Evolutionary conservation across 2,113 vertebrate species (phyloP).

Genomic region (Isichthys henryi): DNA sequence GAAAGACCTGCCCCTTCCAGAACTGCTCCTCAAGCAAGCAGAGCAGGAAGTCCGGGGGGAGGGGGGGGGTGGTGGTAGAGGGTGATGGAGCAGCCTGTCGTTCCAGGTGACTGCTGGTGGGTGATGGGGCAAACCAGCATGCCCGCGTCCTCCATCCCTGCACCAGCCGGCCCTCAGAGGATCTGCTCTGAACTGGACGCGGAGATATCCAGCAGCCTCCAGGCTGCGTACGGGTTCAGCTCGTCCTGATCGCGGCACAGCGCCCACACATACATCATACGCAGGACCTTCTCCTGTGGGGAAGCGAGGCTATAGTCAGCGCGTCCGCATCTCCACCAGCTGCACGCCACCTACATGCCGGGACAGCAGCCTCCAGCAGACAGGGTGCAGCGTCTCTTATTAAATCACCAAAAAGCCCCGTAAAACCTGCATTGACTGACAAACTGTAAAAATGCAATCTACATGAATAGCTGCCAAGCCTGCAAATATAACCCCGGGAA

Average conservation of each 20-base stretch:
- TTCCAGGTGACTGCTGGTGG: no score
- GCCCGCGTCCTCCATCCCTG: neutral
- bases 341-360: neutral
- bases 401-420: neutral
- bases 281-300: slow-evolving; percentile 81
- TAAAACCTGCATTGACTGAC: neutral
- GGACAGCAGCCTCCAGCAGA: neutral
- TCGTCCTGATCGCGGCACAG: slow-evolving; percentile 92
- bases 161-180: slow-evolving; percentile 59
- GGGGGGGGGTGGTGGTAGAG: neutral
- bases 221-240: slow-evolving; percentile 81
- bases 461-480: neutral
- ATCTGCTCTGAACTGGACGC: slow-evolving; percentile 89
- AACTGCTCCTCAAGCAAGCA: neutral
- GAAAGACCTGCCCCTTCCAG: neutral
- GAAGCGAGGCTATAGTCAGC: neutral
- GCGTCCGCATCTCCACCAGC: neutral
- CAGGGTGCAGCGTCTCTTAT: neutral
- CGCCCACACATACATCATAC: slow-evolving; percentile 94
- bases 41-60: neutral
- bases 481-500: neutral
- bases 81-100: neutral
- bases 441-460: slow-evolving; percentile 2
- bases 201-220: slow-evolving; percentile 90
- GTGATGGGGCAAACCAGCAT: neutral